Base-by-base conservation (phyloP, 2,113 vertebrate genomes). In the Sinocyclocheilus anophthalmus region DNA sequence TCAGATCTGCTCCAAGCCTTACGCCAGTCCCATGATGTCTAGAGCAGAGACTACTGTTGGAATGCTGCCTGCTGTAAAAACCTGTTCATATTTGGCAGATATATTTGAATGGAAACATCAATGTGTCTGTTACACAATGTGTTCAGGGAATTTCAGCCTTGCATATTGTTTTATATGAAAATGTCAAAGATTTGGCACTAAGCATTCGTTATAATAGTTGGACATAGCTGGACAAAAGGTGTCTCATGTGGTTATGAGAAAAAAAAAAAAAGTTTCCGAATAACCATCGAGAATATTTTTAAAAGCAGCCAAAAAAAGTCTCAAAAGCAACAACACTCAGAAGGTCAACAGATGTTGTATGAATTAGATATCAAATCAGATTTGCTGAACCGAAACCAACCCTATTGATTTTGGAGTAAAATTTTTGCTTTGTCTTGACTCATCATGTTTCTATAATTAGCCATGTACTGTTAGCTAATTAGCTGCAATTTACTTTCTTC, bases 361-460 rank as follows among this genome's bases (percentile, higher is more conserved):
- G 10, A 72, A 11, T 72, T 72, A 48, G 12, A 48, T 76, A 48
- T 48, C 42, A 50, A 42, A 76, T 76, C 0, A 2, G 20, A 76
- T 76, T 76, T 50, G 20, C 30, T 48, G 18, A 22, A 63, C 57
- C 22, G 26, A 65, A 13, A 81, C 12, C 39, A 39, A 80, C 55
- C 55, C 37, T 67, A 22, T 20, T 81, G 59, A 39, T 81, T 67
- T 50, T 50, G 37, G 5, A 48, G 55, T 85, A 57, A 18, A 39
- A 53, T 70, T 87, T 87, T 61, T 65, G 61, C 30, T 73, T 85
- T 86, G 48, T 70, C 88, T 86, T 86, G 81, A 70, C 84, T 87
- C 86, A 88, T 85, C 45, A 72, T 76, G 86, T 86, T 84, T 89
- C 91, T 93, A 91, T 90, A 93, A 93, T 93, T 91, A 92, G 87